Base-by-base conservation (phyloP, 2,797 vertebrate genomes). In the Pogoniulus pusillus region DNA sequence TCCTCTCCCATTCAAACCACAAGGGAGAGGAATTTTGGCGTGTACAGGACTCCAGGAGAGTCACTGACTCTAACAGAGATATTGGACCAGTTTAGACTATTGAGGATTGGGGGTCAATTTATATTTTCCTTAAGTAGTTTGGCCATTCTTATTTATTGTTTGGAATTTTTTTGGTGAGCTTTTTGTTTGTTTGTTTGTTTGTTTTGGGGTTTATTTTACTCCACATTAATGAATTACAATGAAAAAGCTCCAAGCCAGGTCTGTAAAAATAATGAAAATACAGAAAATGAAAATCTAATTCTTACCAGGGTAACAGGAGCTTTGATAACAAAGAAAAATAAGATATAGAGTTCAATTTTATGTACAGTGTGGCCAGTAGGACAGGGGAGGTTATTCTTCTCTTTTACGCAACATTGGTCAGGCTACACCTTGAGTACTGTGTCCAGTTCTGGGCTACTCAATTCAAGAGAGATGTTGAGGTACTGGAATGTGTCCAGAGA, bases 61-160 rank as follows among this genome's bases (percentile, higher is more conserved):
- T n/a, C n/a, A n/a, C n/a, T n/a, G n/a, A 49, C 4, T 73, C 4
- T 32, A 47, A 17, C 13, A 88, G 39, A 70, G 3, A 2, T 74
- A 15, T 30, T 4, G 12, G 19, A 10, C 14, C 74, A 7, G 19
- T 85, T 71, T 57, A 22, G 32, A 39, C 15, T 39, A 16, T 10
- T 39, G 30, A 76, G 1, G 10, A 30, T 24, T 37, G 4, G 24
- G 3, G 23, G n/a, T 23, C 4, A 53, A 6, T 3, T 45, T 78
- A 72, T 55, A 10, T 78, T 82, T 79, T 63, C 30, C 22, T 76
- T 73, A 32, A 73, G 27, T 16, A 7, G 27, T 69, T 7, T 55
- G 1, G 65, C 27, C 10, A 8, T 24, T 7, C 3, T 0, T 43
- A 30, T 8, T 1, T 35, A 3, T 12, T 53, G 20, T 11, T 37